Evolutionary conservation across 1,140 invertebrate genomes (phyloP), one percentile per base, ranked within the genome.

Genomic region (Drosophila malerkotliana): DNA sequence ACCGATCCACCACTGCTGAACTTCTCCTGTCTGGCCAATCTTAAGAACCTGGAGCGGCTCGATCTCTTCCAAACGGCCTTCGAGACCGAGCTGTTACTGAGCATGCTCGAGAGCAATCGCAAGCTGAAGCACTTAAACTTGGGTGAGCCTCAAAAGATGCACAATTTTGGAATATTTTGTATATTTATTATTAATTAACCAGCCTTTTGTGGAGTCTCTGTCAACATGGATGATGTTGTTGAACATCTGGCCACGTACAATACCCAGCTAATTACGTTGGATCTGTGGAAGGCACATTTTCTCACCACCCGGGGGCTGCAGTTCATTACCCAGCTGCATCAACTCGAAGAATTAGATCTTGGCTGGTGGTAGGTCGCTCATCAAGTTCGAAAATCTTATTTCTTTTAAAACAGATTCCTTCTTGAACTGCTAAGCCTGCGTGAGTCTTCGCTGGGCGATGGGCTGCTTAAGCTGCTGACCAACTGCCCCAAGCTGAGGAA

Each of bases 211-310:
- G 92, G 93, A 15, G 92, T 93, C 14, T 92, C 92, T 47, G 91
- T 94, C 4, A 94, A 93, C 63, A 95, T 97, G 94, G 96, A 97
- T 80, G 94, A 94, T 66, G 93, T 97, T 10, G 94, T 95, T 0
- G 87, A 94, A 48, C 94, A 94, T 48, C 91, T 96, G 28, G 93
- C 94, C 6, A 92, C 92, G 8, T 95, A 94, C 56, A 96, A 96
- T 90, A 93, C 92, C 10, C 91, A 95, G 56, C 88, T 97, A 1
- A 92, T 95, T 52, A 96, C 95, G 1, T 93, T 97, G 55, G 97
- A 98, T 91, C 95, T 97, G 72, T 98, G 97, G 97, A 96, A 98
- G 91, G 94, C 95, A 0, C 95, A 95, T 77, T 95, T 94, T 15
- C 90, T 98, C 28, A 96, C 96, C 0, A 93, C 95, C 1, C 91